Evolutionary conservation across 1,140 invertebrate species (phyloP).

Genomic region (Neuroterus valhalla): DNA sequence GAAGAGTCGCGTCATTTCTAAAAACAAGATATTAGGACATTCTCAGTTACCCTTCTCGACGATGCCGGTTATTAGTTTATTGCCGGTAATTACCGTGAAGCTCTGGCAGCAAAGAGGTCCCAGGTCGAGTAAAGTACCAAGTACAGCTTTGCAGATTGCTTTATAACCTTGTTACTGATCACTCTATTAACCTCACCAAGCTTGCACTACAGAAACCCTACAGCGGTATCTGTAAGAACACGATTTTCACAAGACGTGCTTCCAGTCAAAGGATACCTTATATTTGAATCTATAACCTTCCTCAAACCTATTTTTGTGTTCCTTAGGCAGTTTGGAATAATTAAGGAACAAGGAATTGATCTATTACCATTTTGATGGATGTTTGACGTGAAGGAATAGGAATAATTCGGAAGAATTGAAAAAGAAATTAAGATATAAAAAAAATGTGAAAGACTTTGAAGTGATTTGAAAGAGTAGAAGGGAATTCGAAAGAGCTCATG

Average conservation of each 20-base stretch:
- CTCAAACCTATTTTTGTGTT: too few species aligned
- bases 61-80: slow-evolving; percentile 69
- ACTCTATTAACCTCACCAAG: slow-evolving; percentile 70
- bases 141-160: slow-evolving; percentile 75
- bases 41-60: slow-evolving; percentile 68
- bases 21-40: slow-evolving; percentile 47
- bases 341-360: too few species aligned
- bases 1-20: slow-evolving; percentile 24
- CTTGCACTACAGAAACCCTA: slow-evolving; percentile 46
- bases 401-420: too few species aligned
- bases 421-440: too few species aligned
- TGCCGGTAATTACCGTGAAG: slow-evolving; percentile 68
- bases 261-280: neutral
- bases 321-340: too few species aligned
- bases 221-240: slow-evolving; percentile 16
- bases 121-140: slow-evolving; percentile 62
- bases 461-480: too few species aligned
- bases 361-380: too few species aligned
- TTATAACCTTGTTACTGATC: slow-evolving; percentile 75
- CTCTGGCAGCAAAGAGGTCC: slow-evolving; percentile 43
- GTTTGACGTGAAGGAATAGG: too few species aligned
- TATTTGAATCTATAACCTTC: too few species aligned
- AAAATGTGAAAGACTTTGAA: too few species aligned
- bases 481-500: too few species aligned
- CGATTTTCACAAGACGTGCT: slow-evolving; percentile 22